Evolutionary conservation across 2,113 vertebrate genomes (phyloP).

Genomic region (Enhydra lutris): DNA sequence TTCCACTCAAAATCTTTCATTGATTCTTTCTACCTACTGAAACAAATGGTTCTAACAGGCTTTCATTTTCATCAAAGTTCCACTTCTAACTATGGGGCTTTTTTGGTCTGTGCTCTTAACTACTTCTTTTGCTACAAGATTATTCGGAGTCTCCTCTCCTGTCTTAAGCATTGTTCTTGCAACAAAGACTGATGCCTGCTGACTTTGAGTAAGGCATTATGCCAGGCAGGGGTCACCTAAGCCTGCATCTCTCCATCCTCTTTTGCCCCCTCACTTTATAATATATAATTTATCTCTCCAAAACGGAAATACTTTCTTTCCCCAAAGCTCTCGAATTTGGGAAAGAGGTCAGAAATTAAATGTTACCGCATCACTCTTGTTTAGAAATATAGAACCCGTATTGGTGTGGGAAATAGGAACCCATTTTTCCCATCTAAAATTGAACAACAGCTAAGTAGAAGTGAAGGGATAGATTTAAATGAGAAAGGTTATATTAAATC

Average conservation of each 20-base stretch:
- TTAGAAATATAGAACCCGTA: conserved; percentile 29
- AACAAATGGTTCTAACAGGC: not conserved
- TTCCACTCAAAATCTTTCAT: not conserved
- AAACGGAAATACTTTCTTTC: conserved; percentile 50
- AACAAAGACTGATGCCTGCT: not conserved
- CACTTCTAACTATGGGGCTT: not conserved
- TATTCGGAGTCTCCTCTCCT: not conserved
- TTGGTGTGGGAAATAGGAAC: conserved; percentile 22
- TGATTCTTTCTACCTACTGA: not conserved
- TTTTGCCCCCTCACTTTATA: not conserved
- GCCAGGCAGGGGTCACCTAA: not conserved
- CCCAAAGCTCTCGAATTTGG: conserved; percentile 12
- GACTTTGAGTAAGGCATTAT: not conserved
- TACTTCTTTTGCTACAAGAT: not conserved
- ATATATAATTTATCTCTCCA: conserved; percentile 30
- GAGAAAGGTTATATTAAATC: conserved; percentile 65
- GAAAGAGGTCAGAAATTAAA: conserved; percentile 39
- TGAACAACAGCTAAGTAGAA: conserved; percentile 40
- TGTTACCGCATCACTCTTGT: not conserved
- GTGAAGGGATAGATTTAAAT: conserved; percentile 43
- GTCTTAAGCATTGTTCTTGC: not conserved
- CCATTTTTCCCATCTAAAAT: conserved; percentile 30
- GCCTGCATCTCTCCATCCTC: not conserved
- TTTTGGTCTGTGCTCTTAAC: not conserved
- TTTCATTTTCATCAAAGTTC: not conserved